Conservation (phyloP, 2,797 vertebrate genomes). For the Lophius americanus region DNA sequence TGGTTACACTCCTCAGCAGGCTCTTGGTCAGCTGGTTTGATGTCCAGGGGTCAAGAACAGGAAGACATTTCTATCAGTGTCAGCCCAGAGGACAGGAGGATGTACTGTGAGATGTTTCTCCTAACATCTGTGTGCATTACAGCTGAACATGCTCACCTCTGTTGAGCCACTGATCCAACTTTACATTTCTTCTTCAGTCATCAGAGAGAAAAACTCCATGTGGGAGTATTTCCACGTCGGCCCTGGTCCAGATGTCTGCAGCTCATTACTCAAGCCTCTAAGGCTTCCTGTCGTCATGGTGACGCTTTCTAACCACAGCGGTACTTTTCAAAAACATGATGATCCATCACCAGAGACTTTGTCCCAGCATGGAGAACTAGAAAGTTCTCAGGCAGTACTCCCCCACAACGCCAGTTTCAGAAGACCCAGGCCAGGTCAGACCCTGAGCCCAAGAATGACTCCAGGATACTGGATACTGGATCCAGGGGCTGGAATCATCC, state of each 20-base stretch:
- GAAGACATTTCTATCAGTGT: no score
- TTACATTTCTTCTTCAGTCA: not conserved
- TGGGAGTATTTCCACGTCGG: conserved; percentile 60
- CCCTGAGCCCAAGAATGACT: no score
- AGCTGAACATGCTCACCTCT: not conserved
- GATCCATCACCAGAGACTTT: conserved; percentile 7
- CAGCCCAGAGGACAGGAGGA: conserved; percentile 18
- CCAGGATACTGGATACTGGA: no score
- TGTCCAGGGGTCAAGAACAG: no score
- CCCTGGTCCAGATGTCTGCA: conserved; percentile 45
- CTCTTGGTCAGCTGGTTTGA: conserved; percentile 3
- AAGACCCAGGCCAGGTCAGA: no score
- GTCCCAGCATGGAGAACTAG: not conserved
- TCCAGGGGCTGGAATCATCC: no score
- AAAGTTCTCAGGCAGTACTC: no score
- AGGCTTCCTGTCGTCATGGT: conserved; percentile 63
- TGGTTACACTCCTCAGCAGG: not conserved
- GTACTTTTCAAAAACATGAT: conserved; percentile 31
- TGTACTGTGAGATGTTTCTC: conserved; percentile 9
- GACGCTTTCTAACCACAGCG: conserved; percentile 60
- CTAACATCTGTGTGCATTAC: conserved; percentile 14
- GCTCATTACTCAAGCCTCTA: conserved; percentile 53
- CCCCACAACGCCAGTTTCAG: no score
- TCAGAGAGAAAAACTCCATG: conserved; percentile 27
- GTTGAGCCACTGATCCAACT: not conserved